Conservation (phyloP, 2,888 invertebrate genomes). For the Ectropis crepuscularia region DNA sequence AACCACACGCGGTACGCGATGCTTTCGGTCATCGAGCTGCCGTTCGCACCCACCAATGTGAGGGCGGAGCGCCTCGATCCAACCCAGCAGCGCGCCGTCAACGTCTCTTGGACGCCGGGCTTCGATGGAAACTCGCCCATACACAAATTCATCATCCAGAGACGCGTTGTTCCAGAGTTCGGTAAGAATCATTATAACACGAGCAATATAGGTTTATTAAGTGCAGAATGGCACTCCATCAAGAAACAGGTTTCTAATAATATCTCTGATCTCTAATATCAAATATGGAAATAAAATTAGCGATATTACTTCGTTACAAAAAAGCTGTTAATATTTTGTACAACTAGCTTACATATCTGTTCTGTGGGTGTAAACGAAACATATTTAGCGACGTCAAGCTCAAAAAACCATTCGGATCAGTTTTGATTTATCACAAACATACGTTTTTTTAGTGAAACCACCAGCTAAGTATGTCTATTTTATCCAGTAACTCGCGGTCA, state of each 20-base stretch:
- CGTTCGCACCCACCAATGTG: constrained; percentile 96
- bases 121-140: constrained; percentile 99
- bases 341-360: too few species aligned
- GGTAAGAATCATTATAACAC: constrained; percentile 81
- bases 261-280: too few species aligned
- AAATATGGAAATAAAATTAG: too few species aligned
- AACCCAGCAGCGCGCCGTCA: constrained; percentile 90
- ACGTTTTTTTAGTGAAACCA: background rate
- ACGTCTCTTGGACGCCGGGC: constrained; percentile 97
- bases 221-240: too few species aligned
- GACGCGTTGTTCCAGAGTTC: constrained; percentile 93
- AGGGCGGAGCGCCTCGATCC: constrained; percentile 89
- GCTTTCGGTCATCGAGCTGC: constrained; percentile 94
- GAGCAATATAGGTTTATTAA: too few species aligned
- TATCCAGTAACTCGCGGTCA: constrained; percentile 13
- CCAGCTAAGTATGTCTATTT: background rate
- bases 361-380: too few species aligned
- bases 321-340: too few species aligned
- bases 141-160: constrained; percentile 95
- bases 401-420: background rate
- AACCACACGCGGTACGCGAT: constrained; percentile 95
- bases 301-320: too few species aligned
- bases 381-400: too few species aligned
- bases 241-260: too few species aligned
- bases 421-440: background rate